Base-by-base conservation (phyloP, 2,113 vertebrate genomes). In the Brienomyrus brachyistius region DNA sequence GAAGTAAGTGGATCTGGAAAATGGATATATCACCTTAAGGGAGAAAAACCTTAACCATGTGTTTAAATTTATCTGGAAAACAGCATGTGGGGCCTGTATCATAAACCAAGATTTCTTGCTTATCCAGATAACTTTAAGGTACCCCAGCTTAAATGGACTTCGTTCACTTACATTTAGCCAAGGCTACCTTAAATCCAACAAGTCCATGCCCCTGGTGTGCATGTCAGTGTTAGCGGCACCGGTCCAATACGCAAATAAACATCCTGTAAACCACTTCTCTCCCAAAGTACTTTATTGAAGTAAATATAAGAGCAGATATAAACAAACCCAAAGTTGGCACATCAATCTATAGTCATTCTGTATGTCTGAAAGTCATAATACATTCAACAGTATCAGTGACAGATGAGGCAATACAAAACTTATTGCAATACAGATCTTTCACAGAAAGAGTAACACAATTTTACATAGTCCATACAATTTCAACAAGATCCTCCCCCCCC, bases 361-460 rank as follows among this genome's bases (percentile, higher is more conserved):
- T 66, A 66, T 35, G 45, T 88, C 7, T 59, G 50, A 88, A 52
- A 56, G 10, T 50, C 48, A 83, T 43, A 54, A 66, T 89, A 40
- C 85, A 48, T 62, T 84, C 40, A 89, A 45, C 52, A 6, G 40
- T 54, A 83, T 27, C 52, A 84, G 89, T 54, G 31, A 89, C 51
- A 35, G 80, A 62, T 82, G 51, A 62, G 80, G 89, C 89, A 83
- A 84, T 89, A 27, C 27, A 89, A 56, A 84, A 13, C n/a, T 35
- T 74, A 62, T 50, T 89, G 88, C 15, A 27, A 62, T 48, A 62
- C 86, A 82, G 35, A 91, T 95, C 95, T 96, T 96, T 96, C 95
- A 94, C 91, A 91, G 95, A 96, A 96, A 96, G 95, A 96, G 95
- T 95, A 94, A 45, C 10, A 83, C 77, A 62, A 54, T 52, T 84